Evolutionary conservation across 2,888 invertebrate species (phyloP).

Genomic region (Branchellion lobata): DNA sequence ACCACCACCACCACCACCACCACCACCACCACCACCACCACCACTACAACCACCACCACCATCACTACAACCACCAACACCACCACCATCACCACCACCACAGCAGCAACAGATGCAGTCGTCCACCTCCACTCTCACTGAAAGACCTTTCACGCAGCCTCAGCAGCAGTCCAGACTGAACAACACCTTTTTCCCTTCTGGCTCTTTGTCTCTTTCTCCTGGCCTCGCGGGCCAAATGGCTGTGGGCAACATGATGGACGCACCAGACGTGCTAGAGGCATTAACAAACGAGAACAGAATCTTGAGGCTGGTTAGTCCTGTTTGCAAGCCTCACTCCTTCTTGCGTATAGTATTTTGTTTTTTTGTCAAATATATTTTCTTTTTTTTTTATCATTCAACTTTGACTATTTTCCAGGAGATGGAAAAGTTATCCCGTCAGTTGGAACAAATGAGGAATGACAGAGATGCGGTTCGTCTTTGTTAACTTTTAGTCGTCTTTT

Average conservation of each 20-base stretch:
- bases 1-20: no score
- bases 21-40: no score
- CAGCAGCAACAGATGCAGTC: not conserved
- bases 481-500: not conserved
- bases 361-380: not conserved
- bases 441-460: not conserved
- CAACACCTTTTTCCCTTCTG: conserved; percentile 2
- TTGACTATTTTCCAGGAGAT: not conserved
- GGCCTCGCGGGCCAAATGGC: conserved; percentile 1
- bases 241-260: conserved; percentile 4
- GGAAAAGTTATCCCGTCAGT: not conserved
- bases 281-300: not conserved
- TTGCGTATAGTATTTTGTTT: not conserved
- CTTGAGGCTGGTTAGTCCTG: not conserved
- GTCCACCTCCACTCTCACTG: not conserved
- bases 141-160: not conserved
- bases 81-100: no score
- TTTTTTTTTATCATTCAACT: not conserved
- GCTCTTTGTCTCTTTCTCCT: conserved; percentile 1
- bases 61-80: no score
- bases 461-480: not conserved
- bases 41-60: no score
- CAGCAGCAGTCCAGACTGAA: not conserved
- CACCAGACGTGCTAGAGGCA: not conserved
- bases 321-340: no score